Evolutionary conservation across 2,797 vertebrate genomes (phyloP), one percentile per base, ranked within the genome.

Genomic region (Benthosema pterotum): DNA sequence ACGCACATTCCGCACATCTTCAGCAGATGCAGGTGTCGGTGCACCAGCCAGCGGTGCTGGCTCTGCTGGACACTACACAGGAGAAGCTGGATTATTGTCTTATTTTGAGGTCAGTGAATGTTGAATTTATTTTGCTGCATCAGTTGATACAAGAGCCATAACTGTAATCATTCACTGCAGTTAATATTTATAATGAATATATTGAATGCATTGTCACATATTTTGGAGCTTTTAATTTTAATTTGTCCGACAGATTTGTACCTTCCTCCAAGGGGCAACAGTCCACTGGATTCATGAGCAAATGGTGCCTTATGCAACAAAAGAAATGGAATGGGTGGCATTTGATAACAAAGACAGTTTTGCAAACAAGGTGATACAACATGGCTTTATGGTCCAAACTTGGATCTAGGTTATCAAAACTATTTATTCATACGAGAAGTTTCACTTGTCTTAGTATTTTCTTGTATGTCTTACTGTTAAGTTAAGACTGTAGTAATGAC

Each of bases 311-410:
- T 96, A 94, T 1, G 83, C 92, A 48, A 85, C 83, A 51, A 89
- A 92, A 67, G 86, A 50, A 28, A 89, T 38, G 0, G 83, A 92
- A 0, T 96, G 95, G 95, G 85, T 95, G 67, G 94, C 94, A 17
- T 97, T 91, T 63, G 95, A 96, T 77, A 91, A 91, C 42, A 67
- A 54, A 49, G 79, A 87, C 67, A 96, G 94, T 82, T 94, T 77
- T 67, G 60, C 74, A 47, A 82, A 90, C 72, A 96, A 96, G 93
- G 94, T 95, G 88, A 78, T 16, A 22, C 16, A 56, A 18, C 17
- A 43, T 3, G 17, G 11, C 1, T 3, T 57, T 42, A 18, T 16
- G 1, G 32, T 70, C 13, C 17, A 28, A 32, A 3, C 59, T 51
- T 32, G 32, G 28, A 3, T 32, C 5, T 8, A 32, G 9, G 32